A percentile compares a stretch with the other conserved stretches of the same genome.
Conservation (phyloP, 2,113 vertebrate species). For the Phylloscopus whistleri region DNA sequence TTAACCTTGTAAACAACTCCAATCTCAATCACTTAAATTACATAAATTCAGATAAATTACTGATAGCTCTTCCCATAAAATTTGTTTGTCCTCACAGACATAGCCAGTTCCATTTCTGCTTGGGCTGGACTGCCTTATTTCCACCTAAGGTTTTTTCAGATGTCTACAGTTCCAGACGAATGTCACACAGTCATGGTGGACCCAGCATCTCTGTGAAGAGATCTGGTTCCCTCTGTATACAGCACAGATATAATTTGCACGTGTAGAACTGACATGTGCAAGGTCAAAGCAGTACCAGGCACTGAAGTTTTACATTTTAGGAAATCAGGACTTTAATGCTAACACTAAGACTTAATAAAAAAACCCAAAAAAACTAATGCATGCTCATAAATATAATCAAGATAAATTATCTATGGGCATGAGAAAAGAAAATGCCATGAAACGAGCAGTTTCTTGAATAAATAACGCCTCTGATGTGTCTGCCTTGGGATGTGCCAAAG, state of each 20-base stretch:
- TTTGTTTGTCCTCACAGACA: not conserved
- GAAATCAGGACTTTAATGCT: not conserved
- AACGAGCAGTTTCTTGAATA: not conserved
- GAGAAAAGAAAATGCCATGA: not conserved
- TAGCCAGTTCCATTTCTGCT: not conserved
- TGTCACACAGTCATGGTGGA: not conserved
- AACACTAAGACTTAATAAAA: not conserved
- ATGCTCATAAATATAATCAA: not conserved
- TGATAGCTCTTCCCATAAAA: not conserved
- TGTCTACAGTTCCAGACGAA: not conserved
- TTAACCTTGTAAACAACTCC: not conserved
- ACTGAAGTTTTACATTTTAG: not conserved
- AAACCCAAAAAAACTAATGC: not conserved
- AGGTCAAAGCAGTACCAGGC: not conserved
- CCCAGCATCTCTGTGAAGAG: not conserved
- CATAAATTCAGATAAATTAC: not conserved
- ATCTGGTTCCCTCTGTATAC: not conserved
- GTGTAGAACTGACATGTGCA: rapidly evolving
- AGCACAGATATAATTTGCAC: rapidly evolving
- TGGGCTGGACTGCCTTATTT: not conserved
- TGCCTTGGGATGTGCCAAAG: not conserved
- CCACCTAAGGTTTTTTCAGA: not conserved
- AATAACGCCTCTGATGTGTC: not conserved
- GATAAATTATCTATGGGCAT: not conserved
- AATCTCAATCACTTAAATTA: not conserved